Percentiles rank a stretch among this genome's conserved stretches.
Evolutionary conservation across 2,797 vertebrate species (phyloP).

Genomic region (Limosa lapponica): DNA sequence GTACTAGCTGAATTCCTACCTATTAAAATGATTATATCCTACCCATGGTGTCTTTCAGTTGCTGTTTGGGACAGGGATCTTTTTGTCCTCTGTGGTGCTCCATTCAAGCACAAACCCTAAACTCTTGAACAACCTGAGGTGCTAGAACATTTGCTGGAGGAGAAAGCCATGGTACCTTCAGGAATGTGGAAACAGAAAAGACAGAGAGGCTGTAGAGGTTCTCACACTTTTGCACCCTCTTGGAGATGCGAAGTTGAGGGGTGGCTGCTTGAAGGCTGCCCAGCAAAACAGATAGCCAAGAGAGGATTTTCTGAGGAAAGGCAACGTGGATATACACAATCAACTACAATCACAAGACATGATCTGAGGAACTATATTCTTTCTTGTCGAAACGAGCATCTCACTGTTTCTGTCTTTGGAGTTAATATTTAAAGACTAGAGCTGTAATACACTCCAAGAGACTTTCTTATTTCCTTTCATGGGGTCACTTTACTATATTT

Average conservation of each 20-base stretch:
- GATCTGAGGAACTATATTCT: neutral
- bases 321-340: neutral
- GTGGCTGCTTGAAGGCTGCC: neutral
- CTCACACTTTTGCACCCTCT: neutral
- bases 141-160: neutral
- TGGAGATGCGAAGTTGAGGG: neutral
- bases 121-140: neutral
- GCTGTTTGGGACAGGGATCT: neutral
- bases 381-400: neutral
- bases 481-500: neutral
- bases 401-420: neutral
- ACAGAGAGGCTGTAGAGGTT: neutral
- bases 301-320: neutral
- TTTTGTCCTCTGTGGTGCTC: neutral
- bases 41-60: neutral
- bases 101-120: neutral
- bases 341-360: neutral
- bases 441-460: neutral
- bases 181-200: neutral
- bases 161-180: neutral
- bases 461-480: neutral
- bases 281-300: neutral
- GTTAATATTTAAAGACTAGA: conserved; percentile 6
- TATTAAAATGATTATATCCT: neutral
- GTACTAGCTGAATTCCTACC: neutral